Conservation (phyloP, 2,113 vertebrate genomes). For the Planiliza haematocheilus region DNA sequence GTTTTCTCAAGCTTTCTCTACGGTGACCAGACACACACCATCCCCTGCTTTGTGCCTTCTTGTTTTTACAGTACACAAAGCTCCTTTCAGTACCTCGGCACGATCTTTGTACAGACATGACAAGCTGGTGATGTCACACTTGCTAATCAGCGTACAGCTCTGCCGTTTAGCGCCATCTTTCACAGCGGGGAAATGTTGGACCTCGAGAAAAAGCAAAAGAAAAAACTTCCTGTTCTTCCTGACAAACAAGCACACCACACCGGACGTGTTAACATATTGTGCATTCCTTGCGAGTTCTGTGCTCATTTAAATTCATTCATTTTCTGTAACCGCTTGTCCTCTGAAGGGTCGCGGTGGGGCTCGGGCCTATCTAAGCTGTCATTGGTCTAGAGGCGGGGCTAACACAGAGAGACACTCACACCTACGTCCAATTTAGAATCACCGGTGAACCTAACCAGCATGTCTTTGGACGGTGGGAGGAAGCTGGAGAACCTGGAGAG, state of each 20-base stretch:
- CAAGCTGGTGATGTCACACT: conserved; percentile 65
- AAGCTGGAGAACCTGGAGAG: too few relatives aligned
- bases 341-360: too few relatives aligned
- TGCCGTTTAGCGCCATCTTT: conserved; percentile 15
- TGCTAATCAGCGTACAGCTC: conserved; percentile 57
- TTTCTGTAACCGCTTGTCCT: too few relatives aligned
- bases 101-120: conserved; percentile 59
- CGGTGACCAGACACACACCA: conserved; percentile 32
- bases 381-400: too few relatives aligned
- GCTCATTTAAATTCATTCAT: too few relatives aligned
- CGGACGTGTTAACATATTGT: neutral
- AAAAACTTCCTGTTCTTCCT: conserved; percentile 24
- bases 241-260: conserved; percentile 1
- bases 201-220: conserved; percentile 19
- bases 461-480: too few relatives aligned
- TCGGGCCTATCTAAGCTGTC: too few relatives aligned
- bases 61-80: conserved; percentile 61
- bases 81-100: conserved; percentile 62
- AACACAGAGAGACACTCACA: too few relatives aligned
- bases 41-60: conserved; percentile 44
- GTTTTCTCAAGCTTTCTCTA: conserved; percentile 58
- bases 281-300: too few relatives aligned
- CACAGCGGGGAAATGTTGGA: conserved; percentile 48
- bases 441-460: too few relatives aligned
- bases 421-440: too few relatives aligned